Evolutionary conservation across 1,140 invertebrate genomes (phyloP).

Genomic region (Matsumurasca onukii): DNA sequence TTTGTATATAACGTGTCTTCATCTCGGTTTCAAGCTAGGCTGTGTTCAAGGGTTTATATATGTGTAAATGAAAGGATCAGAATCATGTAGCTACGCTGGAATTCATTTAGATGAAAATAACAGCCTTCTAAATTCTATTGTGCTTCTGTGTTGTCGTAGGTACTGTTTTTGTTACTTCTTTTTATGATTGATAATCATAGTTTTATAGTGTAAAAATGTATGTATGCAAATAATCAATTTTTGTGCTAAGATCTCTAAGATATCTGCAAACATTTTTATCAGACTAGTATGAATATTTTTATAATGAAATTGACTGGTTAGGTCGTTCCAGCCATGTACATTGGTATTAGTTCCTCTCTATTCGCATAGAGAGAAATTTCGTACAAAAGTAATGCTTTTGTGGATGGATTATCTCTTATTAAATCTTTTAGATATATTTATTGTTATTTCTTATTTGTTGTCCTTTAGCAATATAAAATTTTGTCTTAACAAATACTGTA

Average conservation of each 20-base stretch:
- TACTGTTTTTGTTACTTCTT: slow-evolving; percentile 20
- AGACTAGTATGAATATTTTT: slow-evolving; percentile 4
- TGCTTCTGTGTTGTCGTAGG: slow-evolving; percentile 12
- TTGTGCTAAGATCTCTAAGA: slow-evolving; percentile 11
- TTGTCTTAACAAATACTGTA: neutral
- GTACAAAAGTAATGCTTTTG: slow-evolving; percentile 16
- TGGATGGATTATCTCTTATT: slow-evolving; percentile 25
- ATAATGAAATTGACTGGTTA: slow-evolving; percentile 5
- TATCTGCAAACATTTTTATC: neutral
- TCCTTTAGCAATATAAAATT: slow-evolving; percentile 9
- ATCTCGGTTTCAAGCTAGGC: slow-evolving; percentile 18
- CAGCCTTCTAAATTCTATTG: neutral
- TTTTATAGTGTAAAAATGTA: slow-evolving; percentile 10
- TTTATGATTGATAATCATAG: slow-evolving; percentile 21
- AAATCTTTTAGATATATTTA: slow-evolving; percentile 26
- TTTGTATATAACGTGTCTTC: neutral
- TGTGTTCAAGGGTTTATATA: slow-evolving; percentile 14
- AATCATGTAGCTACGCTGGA: neutral
- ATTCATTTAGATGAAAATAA: slow-evolving; percentile 2
- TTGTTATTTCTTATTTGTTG: slow-evolving; percentile 27
- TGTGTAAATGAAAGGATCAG: slow-evolving; percentile 8
- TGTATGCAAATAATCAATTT: neutral
- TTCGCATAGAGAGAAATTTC: slow-evolving; percentile 20
- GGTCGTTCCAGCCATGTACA: slow-evolving; percentile 21
- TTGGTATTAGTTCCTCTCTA: slow-evolving; percentile 22